These are phyloP conservation scores for Octodon degus DNA, from an alignment of 2,113 vertebrate genomes.

Conservation along the genomic window DNA sequence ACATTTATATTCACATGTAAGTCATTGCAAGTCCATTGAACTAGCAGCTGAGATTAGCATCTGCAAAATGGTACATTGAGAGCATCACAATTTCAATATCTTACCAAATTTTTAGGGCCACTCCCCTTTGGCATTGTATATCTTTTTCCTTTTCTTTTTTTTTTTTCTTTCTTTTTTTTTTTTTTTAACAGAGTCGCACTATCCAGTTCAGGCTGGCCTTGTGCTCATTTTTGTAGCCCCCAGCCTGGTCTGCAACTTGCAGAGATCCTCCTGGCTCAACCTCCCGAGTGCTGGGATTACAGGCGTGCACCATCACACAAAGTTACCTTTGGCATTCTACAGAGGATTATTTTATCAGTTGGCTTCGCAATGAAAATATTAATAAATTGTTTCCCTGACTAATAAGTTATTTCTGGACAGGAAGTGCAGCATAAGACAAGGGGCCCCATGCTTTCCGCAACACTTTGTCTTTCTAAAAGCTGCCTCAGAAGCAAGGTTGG, in stretches of 20 bases:
- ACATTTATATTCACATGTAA: background rate
- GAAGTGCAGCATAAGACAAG: background rate
- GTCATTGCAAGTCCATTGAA: background rate
- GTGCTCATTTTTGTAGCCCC: too few species aligned
- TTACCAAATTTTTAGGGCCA: background rate
- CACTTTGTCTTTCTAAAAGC: accelerated
- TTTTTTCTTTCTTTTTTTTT: too few species aligned
- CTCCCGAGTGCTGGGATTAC: too few species aligned
- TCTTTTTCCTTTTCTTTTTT: too few species aligned
- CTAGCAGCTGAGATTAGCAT: background rate
- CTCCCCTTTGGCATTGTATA: background rate
- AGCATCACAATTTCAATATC: background rate
- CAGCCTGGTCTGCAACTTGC: too few species aligned
- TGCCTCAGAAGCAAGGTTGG: background rate
- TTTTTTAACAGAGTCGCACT: too few species aligned
- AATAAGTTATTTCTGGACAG: background rate
- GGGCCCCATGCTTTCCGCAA: background rate
- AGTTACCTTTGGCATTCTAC: background rate
- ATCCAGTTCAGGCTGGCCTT: too few species aligned
- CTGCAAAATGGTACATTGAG: background rate
- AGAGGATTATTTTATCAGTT: background rate
- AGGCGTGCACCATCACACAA: too few species aligned
- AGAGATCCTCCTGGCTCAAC: too few species aligned
- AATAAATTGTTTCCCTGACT: background rate
- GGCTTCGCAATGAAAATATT: background rate